Conservation (phyloP, 2,113 vertebrate genomes). For the Notothenia coriiceps region DNA sequence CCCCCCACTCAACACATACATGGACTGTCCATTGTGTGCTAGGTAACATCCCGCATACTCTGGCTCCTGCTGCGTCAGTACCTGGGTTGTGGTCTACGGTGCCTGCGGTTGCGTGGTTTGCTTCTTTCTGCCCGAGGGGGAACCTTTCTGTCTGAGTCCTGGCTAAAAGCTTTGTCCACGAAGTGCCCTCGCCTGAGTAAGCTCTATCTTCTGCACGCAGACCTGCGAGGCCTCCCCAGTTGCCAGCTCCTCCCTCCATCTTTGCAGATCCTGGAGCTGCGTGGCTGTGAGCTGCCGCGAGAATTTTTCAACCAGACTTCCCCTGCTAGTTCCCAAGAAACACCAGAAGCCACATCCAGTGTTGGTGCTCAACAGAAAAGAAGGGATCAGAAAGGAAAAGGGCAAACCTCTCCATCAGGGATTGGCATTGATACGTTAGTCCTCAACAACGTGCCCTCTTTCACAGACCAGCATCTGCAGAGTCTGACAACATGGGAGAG, state of each 20-base stretch:
- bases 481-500: slow-evolving; percentile 80
- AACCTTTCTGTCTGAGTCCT: slow-evolving; percentile 83
- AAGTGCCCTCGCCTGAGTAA: slow-evolving; percentile 83
- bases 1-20: slow-evolving; percentile 1
- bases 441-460: slow-evolving; percentile 84
- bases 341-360: slow-evolving; percentile 59
- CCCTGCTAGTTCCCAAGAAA: slow-evolving; percentile 36
- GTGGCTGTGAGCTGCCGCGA: slow-evolving; percentile 80
- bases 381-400: slow-evolving; percentile 40
- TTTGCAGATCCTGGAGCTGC: slow-evolving; percentile 81
- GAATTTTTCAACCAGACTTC: slow-evolving; percentile 78
- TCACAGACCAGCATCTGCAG: slow-evolving; percentile 84
- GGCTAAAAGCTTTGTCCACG: slow-evolving; percentile 81
- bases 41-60: slow-evolving; percentile 84
- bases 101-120: slow-evolving; percentile 81
- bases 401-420: slow-evolving; percentile 28
- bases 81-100: slow-evolving; percentile 82
- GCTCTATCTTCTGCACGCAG: slow-evolving; percentile 80
- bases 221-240: slow-evolving; percentile 78
- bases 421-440: slow-evolving; percentile 77
- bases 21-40: slow-evolving; percentile 38
- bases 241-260: slow-evolving; percentile 79
- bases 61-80: slow-evolving; percentile 85
- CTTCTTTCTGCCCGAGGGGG: slow-evolving; percentile 82
- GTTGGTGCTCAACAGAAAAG: slow-evolving; percentile 38